Conservation (phyloP, 2,888 invertebrate species). For the Aporophyla nigra region DNA sequence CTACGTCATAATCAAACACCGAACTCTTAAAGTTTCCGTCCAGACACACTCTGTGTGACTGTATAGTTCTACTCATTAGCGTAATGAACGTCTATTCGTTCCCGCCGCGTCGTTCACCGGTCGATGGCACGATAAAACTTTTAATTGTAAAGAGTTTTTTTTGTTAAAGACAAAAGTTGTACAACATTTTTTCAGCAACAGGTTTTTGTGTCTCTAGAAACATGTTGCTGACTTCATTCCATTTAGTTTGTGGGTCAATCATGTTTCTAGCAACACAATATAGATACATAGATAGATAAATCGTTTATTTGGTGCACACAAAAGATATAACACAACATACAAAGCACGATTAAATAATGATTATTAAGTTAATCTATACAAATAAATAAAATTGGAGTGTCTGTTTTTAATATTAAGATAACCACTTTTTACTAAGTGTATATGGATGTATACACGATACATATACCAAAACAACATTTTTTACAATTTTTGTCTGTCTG, state of each 20-base stretch:
- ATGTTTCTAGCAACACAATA: background rate
- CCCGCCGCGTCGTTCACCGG: background rate
- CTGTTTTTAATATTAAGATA: too few species aligned
- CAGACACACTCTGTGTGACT: background rate
- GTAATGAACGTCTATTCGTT: slow-evolving; percentile 28
- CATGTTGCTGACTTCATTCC: background rate
- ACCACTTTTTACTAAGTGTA: too few species aligned
- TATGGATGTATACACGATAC: too few species aligned
- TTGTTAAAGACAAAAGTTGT: background rate
- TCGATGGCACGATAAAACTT: slow-evolving; percentile 19
- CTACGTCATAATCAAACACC: slow-evolving; percentile 3
- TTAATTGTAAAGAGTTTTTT: background rate
- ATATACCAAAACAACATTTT: too few species aligned
- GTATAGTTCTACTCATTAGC: slow-evolving; percentile 29
- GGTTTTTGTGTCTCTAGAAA: background rate
- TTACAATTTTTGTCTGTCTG: too few species aligned
- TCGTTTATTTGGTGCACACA: too few species aligned
- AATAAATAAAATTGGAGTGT: too few species aligned
- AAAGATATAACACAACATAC: too few species aligned
- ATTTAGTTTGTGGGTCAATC: background rate
- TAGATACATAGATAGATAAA: too few species aligned
- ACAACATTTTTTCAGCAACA: background rate
- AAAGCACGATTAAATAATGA: too few species aligned
- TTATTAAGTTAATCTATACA: too few species aligned
- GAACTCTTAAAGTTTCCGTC: background rate